Base-by-base conservation (phyloP, 1,140 invertebrate genomes). In the Eupristina koningsbergeri region DNA sequence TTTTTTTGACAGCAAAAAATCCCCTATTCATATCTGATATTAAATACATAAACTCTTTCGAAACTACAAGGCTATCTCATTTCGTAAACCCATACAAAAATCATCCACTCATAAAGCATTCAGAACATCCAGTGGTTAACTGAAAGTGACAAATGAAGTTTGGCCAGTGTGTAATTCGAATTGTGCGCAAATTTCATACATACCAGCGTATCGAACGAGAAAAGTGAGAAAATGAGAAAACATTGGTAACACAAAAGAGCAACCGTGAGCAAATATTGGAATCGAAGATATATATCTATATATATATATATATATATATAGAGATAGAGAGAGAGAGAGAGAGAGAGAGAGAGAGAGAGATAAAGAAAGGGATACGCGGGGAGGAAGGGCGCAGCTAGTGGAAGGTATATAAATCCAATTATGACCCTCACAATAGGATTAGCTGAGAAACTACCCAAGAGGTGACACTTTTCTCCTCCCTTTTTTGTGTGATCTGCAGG, bases 401-500 rank as follows among this genome's bases (percentile, higher is more conserved):
- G 47, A 76, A 77, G 83, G 78, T 84, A 58, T 78, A 84, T 84
- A 77, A 79, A 84, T 84, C 83, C 83, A 84, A 84, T 84, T 84
- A 84, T 81, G 83, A 84, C 67, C 83, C 79, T 76, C 61, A 84
- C 83, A 84, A 84, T 84, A 63, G 83, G 83, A 84, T 84, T 84
- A 84, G 73, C 73, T 39, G 26, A 31, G 53, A 71, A 74, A 31
- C 45, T 31, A 29, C 47, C 80, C 34, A 75, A 39, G 81, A 82
- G 81, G 29, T 75, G 36, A 0, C 61, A 2, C 29, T 45, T 64
- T 29, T 45, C 29, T 53, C 64, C 47, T 45, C 29, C 36, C 31
- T 36, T 13, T 71, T 31, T 53, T 22, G 19, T 19, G 2, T 17
- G 34, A 36, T 50, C 64, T 67, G 34, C 64, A 19, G 34, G 36